These are phyloP conservation scores for Drosophila kambysellisi DNA, from an alignment of 2,888 invertebrate genomes.

Conservation along the genomic window DNA sequence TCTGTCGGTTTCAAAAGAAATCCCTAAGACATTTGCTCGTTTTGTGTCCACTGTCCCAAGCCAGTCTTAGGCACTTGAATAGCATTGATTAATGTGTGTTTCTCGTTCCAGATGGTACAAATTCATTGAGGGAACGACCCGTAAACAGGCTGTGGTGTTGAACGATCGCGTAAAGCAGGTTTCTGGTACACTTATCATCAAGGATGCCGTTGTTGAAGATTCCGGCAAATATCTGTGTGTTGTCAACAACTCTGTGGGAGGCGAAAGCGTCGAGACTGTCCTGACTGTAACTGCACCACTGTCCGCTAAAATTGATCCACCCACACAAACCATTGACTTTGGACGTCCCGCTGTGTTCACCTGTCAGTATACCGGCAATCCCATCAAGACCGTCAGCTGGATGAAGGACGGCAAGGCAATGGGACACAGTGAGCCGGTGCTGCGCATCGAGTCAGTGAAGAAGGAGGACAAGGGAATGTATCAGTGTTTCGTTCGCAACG, in stretches of 20 bases:
- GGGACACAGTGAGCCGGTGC: slow-evolving; percentile 91
- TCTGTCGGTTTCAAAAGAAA: background rate
- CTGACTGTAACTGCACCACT: slow-evolving; percentile 96
- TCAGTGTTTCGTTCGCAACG: slow-evolving; percentile 97
- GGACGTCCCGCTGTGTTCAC: slow-evolving; percentile 96
- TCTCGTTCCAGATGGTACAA: slow-evolving; percentile 95
- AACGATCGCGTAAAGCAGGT: slow-evolving; percentile 96
- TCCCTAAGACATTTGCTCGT: slow-evolving; percentile 59
- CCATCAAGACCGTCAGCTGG: slow-evolving; percentile 96
- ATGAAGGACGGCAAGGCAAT: slow-evolving; percentile 95
- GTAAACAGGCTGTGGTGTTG: slow-evolving; percentile 94
- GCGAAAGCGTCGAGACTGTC: slow-evolving; percentile 96
- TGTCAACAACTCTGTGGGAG: slow-evolving; percentile 97
- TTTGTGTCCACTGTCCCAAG: slow-evolving; percentile 46
- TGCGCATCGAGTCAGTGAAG: slow-evolving; percentile 95
- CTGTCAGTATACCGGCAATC: slow-evolving; percentile 95
- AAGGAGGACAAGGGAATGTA: slow-evolving; percentile 99
- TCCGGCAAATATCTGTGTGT: slow-evolving; percentile 97
- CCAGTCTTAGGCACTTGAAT: slow-evolving; percentile 1
- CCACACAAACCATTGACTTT: slow-evolving; percentile 96
- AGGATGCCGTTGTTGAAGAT: slow-evolving; percentile 95
- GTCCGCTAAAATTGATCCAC: slow-evolving; percentile 94
- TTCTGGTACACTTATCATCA: slow-evolving; percentile 96
- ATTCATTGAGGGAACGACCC: slow-evolving; percentile 93
- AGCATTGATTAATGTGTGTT: slow-evolving; percentile 3